phyloP scores from a whole-genome alignment of 2,797 vertebrate species.

The Petrocephalus schoutedeni region DNA sequence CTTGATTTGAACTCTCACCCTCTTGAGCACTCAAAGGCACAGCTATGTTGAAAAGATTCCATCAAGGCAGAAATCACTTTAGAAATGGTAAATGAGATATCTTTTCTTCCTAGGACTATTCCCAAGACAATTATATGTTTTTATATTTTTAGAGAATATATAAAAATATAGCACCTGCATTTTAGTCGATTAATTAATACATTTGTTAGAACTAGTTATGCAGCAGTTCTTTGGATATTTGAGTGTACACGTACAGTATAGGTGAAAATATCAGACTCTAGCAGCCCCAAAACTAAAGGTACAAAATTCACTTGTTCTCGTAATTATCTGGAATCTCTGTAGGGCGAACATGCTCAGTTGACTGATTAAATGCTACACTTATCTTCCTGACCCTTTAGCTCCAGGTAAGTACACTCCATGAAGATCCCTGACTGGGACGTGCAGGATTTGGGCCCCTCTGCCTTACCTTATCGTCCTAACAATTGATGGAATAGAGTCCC shows the following conservation, averaged over 20 bases:
- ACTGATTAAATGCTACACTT: background rate
- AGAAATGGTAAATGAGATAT: background rate
- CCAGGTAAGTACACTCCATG: background rate
- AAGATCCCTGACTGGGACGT: background rate
- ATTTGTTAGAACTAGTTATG: background rate
- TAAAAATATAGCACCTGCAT: background rate
- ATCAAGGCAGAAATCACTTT: background rate
- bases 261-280: background rate
- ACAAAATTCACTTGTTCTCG: background rate
- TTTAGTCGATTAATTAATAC: no score
- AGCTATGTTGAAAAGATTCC: background rate
- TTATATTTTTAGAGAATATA: conserved; percentile 1
- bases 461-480: background rate
- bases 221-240: background rate
- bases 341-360: background rate
- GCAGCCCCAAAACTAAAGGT: background rate
- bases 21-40: background rate
- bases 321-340: background rate
- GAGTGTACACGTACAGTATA: background rate
- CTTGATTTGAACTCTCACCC: background rate
- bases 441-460: background rate
- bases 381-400: background rate
- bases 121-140: background rate
- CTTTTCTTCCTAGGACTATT: background rate
- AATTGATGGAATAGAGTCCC: background rate